Percentiles rank a stretch among this genome's conserved stretches.
Conservation (phyloP, 1,140 invertebrate genomes). For the Sycophila sp. region DNA sequence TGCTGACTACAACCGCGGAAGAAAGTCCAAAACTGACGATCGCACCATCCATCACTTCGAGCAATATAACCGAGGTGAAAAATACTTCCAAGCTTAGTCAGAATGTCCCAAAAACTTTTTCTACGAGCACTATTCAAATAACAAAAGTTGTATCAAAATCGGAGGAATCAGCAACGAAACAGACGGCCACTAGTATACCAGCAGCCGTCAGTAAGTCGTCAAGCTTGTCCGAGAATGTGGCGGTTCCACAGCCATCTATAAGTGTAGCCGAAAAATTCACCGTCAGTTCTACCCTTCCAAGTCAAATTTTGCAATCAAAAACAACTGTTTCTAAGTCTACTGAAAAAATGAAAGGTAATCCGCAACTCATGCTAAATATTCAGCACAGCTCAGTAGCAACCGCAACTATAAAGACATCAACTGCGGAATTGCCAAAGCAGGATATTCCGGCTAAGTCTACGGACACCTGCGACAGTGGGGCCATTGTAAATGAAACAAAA, state of each 20-base stretch:
- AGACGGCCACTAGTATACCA: not conserved
- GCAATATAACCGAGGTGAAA: slow-evolving; percentile 57
- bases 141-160: slow-evolving; percentile 12
- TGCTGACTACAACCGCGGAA: slow-evolving; percentile 26
- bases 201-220: not conserved
- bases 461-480: not conserved
- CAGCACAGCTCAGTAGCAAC: slow-evolving; percentile 54
- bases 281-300: slow-evolving; percentile 1
- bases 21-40: slow-evolving; percentile 44
- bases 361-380: not conserved
- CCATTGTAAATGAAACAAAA: slow-evolving; percentile 23
- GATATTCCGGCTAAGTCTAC: slow-evolving; percentile 33
- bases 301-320: slow-evolving; percentile 30
- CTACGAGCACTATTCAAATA: slow-evolving; percentile 19
- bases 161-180: slow-evolving; percentile 7
- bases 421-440: slow-evolving; percentile 51
- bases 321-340: not conserved
- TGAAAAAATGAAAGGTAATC: slow-evolving; percentile 22
- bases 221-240: not conserved
- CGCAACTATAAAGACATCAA: slow-evolving; percentile 54
- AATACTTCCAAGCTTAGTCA: slow-evolving; percentile 55
- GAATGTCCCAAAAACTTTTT: slow-evolving; percentile 44
- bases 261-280: slow-evolving; percentile 23
- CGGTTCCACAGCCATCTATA: not conserved
- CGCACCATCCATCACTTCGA: slow-evolving; percentile 48